Conservation (phyloP, 2,797 vertebrate species). For the Zalophus californianus region DNA sequence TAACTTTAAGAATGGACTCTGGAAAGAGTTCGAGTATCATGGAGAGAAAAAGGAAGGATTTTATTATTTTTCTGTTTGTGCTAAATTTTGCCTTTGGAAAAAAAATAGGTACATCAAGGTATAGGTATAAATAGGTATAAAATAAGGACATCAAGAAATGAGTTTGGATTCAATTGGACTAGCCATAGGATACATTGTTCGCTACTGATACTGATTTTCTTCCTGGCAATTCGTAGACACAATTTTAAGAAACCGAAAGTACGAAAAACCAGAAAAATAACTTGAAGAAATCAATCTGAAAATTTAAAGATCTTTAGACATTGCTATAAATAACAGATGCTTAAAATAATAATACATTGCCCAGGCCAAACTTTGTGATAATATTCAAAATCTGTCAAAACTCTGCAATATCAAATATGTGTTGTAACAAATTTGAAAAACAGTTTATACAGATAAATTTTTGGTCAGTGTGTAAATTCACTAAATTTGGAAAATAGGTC, state of each 20-base stretch:
- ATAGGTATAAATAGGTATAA: neutral
- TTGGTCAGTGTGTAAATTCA: neutral
- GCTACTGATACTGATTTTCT: neutral
- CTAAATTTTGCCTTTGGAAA: neutral
- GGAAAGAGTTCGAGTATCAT: neutral
- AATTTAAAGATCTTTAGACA: neutral
- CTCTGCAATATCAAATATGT: neutral
- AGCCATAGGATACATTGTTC: neutral
- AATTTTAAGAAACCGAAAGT: neutral
- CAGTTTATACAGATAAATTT: neutral
- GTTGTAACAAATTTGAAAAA: neutral
- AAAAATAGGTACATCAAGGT: neutral
- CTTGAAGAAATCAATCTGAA: neutral
- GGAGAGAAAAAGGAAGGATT: neutral
- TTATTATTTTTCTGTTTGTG: neutral
- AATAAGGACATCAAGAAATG: neutral
- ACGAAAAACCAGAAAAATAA: neutral
- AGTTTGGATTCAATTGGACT: neutral
- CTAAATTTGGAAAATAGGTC: neutral
- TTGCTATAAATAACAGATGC: neutral
- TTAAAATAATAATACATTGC: neutral
- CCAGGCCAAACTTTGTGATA: neutral
- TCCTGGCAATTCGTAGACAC: neutral
- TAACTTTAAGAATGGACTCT: neutral
- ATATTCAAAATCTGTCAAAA: neutral